Evolutionary conservation across 2,797 vertebrate genomes (phyloP), one percentile per base, ranked within the genome.

Genomic region (Pachyuromys duprasi): DNA sequence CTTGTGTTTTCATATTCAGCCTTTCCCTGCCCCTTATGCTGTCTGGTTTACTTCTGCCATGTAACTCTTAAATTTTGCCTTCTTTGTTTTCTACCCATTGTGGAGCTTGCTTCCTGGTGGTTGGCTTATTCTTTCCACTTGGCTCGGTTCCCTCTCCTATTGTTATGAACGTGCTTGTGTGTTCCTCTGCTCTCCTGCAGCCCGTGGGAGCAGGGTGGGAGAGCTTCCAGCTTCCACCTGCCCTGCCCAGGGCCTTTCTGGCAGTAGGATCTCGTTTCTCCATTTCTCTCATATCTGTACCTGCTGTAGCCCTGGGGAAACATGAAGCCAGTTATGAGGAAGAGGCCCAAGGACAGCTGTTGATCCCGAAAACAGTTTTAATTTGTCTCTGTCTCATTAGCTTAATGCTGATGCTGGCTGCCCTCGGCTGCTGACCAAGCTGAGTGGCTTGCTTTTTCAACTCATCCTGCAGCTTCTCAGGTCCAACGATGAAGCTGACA

Each of bases 321-420:
- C 75, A 79, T 70, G 36, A 95, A 96, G 95, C 60, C 88, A 33
- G 91, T 95, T 70, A 86, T 90, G 95, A 92, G 79, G 0, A 0
- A 90, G 45, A 93, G 83, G 78, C 89, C n/a, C 76, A 93, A 96
- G 93, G 95, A n/a, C 4, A 98, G 95, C 36, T 95, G 97, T 97
- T 98, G 98, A 96, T 98, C 93, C 97, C 88, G 96, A 95, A 97
- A 97, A 96, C 18, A 57, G 89, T 84, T 0, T 75, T 96, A 98
- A 98, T 98, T 98, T 98, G 95, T 98, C 97, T 97, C 95, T 82
- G 81, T 97, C 98, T 98, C 97, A 98, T 98, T 98, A 98, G 97
- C 98, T 98, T 96, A 90, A 95, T 90, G 97, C 92, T 97, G 97
- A 94, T 96, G 97, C 92, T 94, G 92, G 24, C 3, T 1, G 60